Conservation (phyloP, 2,113 vertebrate genomes). For the Laticauda laticaudata region DNA sequence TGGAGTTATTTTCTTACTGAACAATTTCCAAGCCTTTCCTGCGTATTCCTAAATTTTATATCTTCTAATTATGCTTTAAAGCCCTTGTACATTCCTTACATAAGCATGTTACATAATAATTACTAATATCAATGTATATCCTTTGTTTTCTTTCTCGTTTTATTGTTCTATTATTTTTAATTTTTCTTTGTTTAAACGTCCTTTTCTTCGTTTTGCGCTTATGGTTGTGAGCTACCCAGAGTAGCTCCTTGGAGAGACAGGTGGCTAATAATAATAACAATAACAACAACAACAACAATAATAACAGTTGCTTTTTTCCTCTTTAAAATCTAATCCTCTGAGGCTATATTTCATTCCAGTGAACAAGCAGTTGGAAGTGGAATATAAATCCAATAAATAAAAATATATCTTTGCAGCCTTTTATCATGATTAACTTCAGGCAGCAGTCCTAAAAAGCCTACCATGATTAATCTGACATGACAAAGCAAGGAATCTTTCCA, state of each 20-base stretch:
- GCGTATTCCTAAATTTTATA: background rate
- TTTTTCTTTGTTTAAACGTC: background rate
- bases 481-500: background rate
- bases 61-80: background rate
- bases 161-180: background rate
- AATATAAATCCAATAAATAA: background rate
- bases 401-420: background rate
- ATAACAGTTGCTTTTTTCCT: background rate
- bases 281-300: too few species aligned
- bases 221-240: background rate
- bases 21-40: background rate
- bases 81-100: background rate
- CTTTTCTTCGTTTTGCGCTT: background rate
- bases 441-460: background rate
- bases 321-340: background rate
- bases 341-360: background rate
- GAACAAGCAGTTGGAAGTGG: background rate
- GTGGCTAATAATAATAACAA: too few species aligned
- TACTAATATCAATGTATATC: background rate
- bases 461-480: background rate
- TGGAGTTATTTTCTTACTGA: background rate
- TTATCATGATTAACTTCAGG: too few species aligned
- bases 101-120: background rate
- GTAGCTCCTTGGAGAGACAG: background rate
- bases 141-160: background rate